These are phyloP conservation scores for Melikaiella ostensackeni DNA, from an alignment of 2,888 invertebrate species.

Conservation along the genomic window DNA sequence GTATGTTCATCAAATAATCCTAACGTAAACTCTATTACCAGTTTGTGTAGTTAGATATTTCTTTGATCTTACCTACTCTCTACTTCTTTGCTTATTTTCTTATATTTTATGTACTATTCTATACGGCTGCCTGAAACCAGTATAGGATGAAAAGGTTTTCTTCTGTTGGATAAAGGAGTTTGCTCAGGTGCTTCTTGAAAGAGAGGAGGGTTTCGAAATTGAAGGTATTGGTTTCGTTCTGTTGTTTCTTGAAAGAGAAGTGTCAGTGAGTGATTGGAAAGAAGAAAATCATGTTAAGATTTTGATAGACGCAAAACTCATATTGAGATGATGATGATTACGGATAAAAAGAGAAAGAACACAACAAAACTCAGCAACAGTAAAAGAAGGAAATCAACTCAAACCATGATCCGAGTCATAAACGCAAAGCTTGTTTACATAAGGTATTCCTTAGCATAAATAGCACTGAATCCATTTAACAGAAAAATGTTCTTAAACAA, in stretches of 20 bases:
- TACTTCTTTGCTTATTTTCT: not conserved
- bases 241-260: not conserved
- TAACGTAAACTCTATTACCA: not conserved
- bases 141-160: not conserved
- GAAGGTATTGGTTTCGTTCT: not conserved
- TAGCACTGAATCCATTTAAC: too few relatives aligned
- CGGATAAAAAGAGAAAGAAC: not conserved
- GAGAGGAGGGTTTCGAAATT: not conserved
- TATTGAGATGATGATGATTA: not conserved
- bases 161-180: conserved; percentile 4
- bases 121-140: too few relatives aligned
- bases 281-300: not conserved
- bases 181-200: not conserved
- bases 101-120: not conserved
- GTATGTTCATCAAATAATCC: not conserved
- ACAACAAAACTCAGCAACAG: not conserved
- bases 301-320: not conserved
- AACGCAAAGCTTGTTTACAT: too few relatives aligned
- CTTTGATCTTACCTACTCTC: not conserved
- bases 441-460: too few relatives aligned
- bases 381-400: not conserved
- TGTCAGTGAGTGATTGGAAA: not conserved
- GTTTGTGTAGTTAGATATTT: not conserved
- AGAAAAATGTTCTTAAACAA: not conserved
- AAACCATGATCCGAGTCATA: too few relatives aligned